phyloP scores from a whole-genome alignment of 53 echinoderm and acorn worm species.

The Patiria pectinifera region DNA sequence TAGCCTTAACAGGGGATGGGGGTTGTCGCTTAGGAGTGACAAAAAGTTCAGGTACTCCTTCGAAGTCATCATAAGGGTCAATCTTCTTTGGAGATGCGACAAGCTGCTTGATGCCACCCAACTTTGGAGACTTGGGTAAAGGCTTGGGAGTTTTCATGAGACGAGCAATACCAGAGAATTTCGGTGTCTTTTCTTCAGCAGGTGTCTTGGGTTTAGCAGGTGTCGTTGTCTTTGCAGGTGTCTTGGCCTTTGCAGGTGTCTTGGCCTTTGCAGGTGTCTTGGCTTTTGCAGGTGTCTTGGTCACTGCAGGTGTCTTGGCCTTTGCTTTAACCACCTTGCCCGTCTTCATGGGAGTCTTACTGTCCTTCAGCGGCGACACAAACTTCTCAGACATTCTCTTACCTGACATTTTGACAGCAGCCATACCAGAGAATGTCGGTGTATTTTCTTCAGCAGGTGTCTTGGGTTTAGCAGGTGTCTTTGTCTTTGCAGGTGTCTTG shows the following conservation, averaged over 20 bases:
- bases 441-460: too few relatives aligned
- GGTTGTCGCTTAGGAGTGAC: slow-evolving; percentile 24
- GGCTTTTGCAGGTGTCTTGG: slow-evolving; percentile 64
- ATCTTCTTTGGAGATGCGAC: slow-evolving; percentile 76
- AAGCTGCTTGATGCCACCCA: slow-evolving; percentile 70
- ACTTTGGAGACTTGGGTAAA: slow-evolving; percentile 29
- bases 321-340: slow-evolving; percentile 30
- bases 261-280: slow-evolving; percentile 67
- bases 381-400: slow-evolving; percentile 63
- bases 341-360: slow-evolving; percentile 68
- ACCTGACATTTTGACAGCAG: slow-evolving; percentile 48
- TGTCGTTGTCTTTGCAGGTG: slow-evolving; percentile 50
- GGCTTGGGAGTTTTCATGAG: slow-evolving; percentile 78
- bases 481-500: slow-evolving; percentile 68
- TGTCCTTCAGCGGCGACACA: slow-evolving; percentile 66
- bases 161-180: slow-evolving; percentile 64
- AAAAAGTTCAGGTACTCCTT: slow-evolving; percentile 86
- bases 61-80: slow-evolving; percentile 91
- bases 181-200: slow-evolving; percentile 47
- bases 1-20: slow-evolving; percentile 23
- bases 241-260: slow-evolving; percentile 64
- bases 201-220: slow-evolving; percentile 35
- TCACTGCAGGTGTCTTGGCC: slow-evolving; percentile 14
- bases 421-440: neutral
- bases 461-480: too few relatives aligned